phyloP scores from a whole-genome alignment of 2,797 vertebrate genomes.

The Chelon auratus region DNA sequence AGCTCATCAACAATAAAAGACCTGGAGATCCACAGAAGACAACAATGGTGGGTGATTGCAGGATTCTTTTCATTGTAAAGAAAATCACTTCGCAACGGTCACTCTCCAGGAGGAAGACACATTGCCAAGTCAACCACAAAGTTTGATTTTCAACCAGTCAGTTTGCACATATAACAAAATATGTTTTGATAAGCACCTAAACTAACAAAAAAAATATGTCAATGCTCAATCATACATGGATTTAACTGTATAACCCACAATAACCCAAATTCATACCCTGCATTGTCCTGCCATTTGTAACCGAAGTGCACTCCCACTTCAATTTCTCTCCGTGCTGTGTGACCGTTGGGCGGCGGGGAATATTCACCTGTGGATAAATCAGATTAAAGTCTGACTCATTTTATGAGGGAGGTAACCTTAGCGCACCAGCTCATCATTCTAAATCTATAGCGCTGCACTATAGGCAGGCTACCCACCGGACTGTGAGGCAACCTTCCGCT shows the following conservation, averaged over 20 bases:
- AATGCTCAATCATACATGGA: too few relatives aligned
- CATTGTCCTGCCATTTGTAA: constrained; percentile 20
- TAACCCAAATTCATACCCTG: constrained; percentile 22
- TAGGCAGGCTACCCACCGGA: constrained; percentile 33
- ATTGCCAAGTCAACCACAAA: too few relatives aligned
- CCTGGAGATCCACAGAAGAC: too few relatives aligned
- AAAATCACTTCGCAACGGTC: too few relatives aligned
- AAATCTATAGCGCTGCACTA: constrained; percentile 37
- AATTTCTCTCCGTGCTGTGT: constrained; percentile 12
- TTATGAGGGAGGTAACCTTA: constrained; percentile 32
- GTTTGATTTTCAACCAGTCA: too few relatives aligned
- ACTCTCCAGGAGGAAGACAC: too few relatives aligned
- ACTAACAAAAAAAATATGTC: too few relatives aligned
- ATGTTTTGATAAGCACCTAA: too few relatives aligned
- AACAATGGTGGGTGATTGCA: too few relatives aligned
- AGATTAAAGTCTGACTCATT: constrained; percentile 49
- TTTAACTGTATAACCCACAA: neutral
- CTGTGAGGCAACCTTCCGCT: constrained; percentile 42
- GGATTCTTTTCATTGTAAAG: too few relatives aligned
- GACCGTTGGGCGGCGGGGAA: constrained; percentile 15
- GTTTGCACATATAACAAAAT: too few relatives aligned
- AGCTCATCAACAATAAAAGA: too few relatives aligned
- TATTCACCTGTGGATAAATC: constrained; percentile 48
- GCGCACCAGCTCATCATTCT: constrained; percentile 43
- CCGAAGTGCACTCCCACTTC: constrained; percentile 13